Evolutionary conservation across 2,888 invertebrate species (phyloP), one percentile per base, ranked within the genome.

Genomic region (Ceratothoa steindachneri): DNA sequence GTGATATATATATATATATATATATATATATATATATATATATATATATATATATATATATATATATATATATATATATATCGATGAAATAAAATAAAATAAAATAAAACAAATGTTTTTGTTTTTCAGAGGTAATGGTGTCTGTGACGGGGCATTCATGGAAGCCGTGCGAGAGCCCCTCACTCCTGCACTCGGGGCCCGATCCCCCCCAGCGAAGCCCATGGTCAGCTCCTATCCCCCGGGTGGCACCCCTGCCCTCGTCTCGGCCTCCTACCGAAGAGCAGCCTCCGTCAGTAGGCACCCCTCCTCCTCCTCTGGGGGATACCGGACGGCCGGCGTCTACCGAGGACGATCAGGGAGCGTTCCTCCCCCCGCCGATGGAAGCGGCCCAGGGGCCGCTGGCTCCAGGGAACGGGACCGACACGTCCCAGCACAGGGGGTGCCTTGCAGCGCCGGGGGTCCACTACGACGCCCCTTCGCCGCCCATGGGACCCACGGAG

Each of bases 131-230:
- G 24, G 60, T 60, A 24, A 60, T 60, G 60, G 60, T 60, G 60
- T 60, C 60, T 24, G 60, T 60, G 60, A 60, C n/a, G 60, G 60
- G 60, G 27, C 24, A 24, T 24, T 60, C 60, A 60, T 60, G 60
- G 60, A 60, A 60, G 60, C 60, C 60, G 60, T 60, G 60, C 60
- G 60, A 60, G 60, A 60, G 27, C 60, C 60, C 19, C 19, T 60
- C 24, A 15, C 12, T 2, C 27, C 60, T 24, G 22, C 60, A 15
- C 22, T 12, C 12, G 19, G 41, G 41, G 41, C 15, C 41, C 5
- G 41, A 41, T 41, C 41, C 41, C 41, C 60, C 60, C 60, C 60
- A 22, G 22, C 60, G 27, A 60, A 60, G 60, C 60, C 60, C 60
- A 24, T 60, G 22, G n/a, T 24, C 60, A 12, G n/a, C 24, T 24